phyloP scores from a whole-genome alignment of 2,797 vertebrate genomes.

The Sebastiscus albofasciatus region DNA sequence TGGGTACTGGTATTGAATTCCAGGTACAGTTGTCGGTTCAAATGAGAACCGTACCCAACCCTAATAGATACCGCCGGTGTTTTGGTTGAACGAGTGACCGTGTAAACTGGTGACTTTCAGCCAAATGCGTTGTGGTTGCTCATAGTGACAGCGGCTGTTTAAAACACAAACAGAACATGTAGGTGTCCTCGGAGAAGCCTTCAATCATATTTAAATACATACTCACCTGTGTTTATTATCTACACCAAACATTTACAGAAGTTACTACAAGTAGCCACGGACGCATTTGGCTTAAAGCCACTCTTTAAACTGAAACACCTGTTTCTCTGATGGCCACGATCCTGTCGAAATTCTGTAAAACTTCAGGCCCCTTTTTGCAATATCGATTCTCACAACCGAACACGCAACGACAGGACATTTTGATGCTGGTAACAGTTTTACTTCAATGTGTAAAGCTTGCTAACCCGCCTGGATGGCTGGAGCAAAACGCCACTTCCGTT shows the following conservation, averaged over 20 bases:
- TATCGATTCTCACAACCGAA: neutral
- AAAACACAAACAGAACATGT: neutral
- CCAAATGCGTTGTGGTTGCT: neutral
- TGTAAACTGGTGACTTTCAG: neutral
- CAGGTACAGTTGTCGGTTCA: too few relatives aligned
- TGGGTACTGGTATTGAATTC: too few relatives aligned
- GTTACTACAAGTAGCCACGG: neutral
- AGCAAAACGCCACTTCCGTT: too few relatives aligned
- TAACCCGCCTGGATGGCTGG: too few relatives aligned
- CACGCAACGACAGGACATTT: neutral
- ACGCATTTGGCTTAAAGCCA: neutral
- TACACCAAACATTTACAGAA: neutral
- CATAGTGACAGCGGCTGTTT: neutral
- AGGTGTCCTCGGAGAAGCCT: neutral
- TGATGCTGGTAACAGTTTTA: neutral
- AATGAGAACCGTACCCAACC: too few relatives aligned
- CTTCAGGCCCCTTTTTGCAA: too few relatives aligned
- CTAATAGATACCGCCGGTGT: too few relatives aligned
- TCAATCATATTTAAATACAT: neutral
- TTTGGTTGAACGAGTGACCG: too few relatives aligned
- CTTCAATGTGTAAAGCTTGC: too few relatives aligned
- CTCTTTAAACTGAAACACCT: too few relatives aligned
- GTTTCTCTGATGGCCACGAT: too few relatives aligned
- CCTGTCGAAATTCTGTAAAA: too few relatives aligned
- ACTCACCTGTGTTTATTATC: neutral